Percentiles rank a stretch among this genome's conserved stretches.
Conservation (phyloP, 1,140 invertebrate genomes). For the Brachionus calyciflorus region DNA sequence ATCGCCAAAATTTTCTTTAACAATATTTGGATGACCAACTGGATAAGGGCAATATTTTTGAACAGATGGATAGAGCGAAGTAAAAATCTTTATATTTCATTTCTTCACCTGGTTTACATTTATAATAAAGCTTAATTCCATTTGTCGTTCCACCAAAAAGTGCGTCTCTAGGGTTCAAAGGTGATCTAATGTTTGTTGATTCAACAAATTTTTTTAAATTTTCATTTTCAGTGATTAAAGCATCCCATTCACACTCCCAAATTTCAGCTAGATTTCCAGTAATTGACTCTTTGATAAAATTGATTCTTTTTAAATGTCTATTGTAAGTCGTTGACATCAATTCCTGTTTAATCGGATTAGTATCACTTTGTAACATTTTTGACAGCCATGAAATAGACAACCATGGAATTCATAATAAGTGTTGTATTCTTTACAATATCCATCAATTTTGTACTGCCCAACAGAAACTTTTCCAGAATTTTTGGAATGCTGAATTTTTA, state of each 20-base stretch:
- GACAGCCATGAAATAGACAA: conserved; percentile 51
- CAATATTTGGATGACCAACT: conserved; percentile 55
- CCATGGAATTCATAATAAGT: conserved; percentile 49
- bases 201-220: no score
- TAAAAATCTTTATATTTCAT: conserved; percentile 57
- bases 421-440: conserved; percentile 6
- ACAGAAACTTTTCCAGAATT: neutral
- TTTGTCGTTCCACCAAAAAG: conserved; percentile 57
- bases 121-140: conserved; percentile 52
- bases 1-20: conserved; percentile 50
- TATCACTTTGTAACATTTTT: conserved; percentile 47
- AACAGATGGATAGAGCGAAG: conserved; percentile 52
- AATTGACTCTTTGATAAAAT: conserved; percentile 21
- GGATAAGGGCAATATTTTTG: conserved; percentile 51
- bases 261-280: conserved; percentile 47
- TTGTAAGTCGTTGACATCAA: conserved; percentile 47
- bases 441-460: neutral
- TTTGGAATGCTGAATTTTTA: neutral
- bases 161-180: conserved; percentile 50
- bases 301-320: conserved; percentile 43
- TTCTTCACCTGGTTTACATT: conserved; percentile 51
- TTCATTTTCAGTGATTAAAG: conserved; percentile 43
- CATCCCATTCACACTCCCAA: conserved; percentile 50
- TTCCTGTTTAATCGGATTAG: conserved; percentile 43
- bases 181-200: neutral